A percentile compares a stretch with the other conserved stretches of the same genome.
Conservation (phyloP, 2,113 vertebrate genomes). For the Thalassarche chlororhynchos region DNA sequence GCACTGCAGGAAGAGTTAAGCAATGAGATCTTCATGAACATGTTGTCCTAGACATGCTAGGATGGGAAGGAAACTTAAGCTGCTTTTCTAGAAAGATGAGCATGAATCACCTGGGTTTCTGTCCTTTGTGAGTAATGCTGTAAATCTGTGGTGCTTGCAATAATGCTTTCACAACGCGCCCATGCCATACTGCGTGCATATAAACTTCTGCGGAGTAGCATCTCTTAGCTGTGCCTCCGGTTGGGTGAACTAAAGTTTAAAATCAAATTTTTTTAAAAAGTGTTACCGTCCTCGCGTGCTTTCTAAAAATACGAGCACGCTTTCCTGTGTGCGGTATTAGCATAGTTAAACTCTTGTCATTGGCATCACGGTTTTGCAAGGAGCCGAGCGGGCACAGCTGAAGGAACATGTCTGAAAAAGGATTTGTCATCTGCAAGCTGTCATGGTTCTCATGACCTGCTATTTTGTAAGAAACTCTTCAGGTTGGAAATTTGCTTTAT, state of each 20-base stretch:
- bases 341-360: neutral
- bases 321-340: neutral
- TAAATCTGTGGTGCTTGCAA: neutral
- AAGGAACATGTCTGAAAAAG: neutral
- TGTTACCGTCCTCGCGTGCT: neutral
- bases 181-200: neutral
- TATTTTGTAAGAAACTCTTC: neutral
- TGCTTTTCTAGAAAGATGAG: neutral
- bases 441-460: neutral
- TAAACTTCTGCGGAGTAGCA: neutral
- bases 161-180: neutral
- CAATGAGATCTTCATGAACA: neutral
- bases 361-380: neutral
- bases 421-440: neutral
- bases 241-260: neutral
- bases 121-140: slow-evolving; percentile 15
- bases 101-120: neutral
- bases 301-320: neutral
- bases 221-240: neutral
- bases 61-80: neutral
- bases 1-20: neutral
- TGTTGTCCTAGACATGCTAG: neutral
- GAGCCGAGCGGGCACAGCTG: neutral
- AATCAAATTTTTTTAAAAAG: neutral
- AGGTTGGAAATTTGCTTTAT: neutral